These are phyloP conservation scores for Neoscelio sp. DNA, from an alignment of 2,888 invertebrate genomes.

Conservation along the genomic window DNA sequence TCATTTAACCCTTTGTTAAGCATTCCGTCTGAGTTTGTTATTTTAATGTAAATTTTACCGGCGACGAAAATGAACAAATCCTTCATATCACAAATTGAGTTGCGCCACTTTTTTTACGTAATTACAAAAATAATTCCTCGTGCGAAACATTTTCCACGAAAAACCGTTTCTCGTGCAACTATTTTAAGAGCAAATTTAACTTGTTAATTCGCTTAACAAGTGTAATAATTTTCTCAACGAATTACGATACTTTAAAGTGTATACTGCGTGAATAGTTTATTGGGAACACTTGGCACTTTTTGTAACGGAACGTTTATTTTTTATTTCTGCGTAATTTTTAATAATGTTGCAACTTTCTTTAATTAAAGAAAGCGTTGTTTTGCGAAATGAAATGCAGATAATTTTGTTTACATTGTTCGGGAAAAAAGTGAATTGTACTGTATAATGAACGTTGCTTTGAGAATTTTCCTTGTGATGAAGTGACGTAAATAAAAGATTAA, in stretches of 20 bases:
- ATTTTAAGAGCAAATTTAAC: slow-evolving; percentile 10
- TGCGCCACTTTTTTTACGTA: too few species aligned
- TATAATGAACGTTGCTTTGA: slow-evolving; percentile 6
- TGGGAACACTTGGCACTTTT: too few species aligned
- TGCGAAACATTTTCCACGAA: too few species aligned
- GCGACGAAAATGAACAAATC: too few species aligned
- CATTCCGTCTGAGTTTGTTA: too few species aligned
- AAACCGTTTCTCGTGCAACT: neutral
- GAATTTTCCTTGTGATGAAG: slow-evolving; percentile 4
- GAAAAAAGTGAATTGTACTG: neutral
- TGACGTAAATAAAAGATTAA: slow-evolving; percentile 1
- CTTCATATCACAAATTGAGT: too few species aligned
- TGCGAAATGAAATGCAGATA: neutral
- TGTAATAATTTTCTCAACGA: slow-evolving; percentile 22
- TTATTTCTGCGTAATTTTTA: too few species aligned
- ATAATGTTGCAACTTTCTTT: slow-evolving; percentile 1
- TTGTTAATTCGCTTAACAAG: slow-evolving; percentile 10
- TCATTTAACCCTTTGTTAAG: too few species aligned
- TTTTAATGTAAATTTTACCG: too few species aligned
- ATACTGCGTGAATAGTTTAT: neutral
- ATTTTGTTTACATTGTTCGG: slow-evolving; percentile 9
- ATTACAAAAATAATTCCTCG: too few species aligned
- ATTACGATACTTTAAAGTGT: slow-evolving; percentile 18
- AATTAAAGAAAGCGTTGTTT: slow-evolving; percentile 16
- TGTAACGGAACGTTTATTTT: too few species aligned